These are phyloP conservation scores for Gephyroberyx darwinii DNA, from an alignment of 2,797 vertebrate genomes.

Conservation along the genomic window DNA sequence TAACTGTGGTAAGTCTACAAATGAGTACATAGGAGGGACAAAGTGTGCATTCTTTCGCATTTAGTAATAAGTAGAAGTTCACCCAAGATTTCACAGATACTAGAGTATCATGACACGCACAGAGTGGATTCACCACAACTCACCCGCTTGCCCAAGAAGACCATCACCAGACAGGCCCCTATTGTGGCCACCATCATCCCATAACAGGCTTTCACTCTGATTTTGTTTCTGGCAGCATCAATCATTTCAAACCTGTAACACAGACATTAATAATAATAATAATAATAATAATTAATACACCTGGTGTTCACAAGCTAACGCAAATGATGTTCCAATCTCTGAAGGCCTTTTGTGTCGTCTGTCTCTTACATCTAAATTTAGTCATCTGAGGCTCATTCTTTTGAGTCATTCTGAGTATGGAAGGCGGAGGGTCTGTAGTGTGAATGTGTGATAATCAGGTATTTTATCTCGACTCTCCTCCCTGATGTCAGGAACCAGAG, in stretches of 20 bases:
- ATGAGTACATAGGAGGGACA: too few relatives aligned
- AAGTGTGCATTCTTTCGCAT: too few relatives aligned
- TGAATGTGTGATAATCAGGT: slow-evolving; percentile 41
- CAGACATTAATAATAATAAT: too few relatives aligned
- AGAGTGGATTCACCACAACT: slow-evolving; percentile 50
- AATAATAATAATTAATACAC: too few relatives aligned
- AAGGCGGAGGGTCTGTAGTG: slow-evolving; percentile 38
- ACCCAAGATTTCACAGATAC: background rate
- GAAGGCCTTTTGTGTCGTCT: background rate
- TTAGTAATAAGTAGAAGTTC: background rate
- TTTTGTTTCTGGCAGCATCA: slow-evolving; percentile 85
- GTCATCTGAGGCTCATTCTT: background rate
- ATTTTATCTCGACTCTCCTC: slow-evolving; percentile 55
- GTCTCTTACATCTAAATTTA: slow-evolving; percentile 9
- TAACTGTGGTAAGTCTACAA: too few relatives aligned
- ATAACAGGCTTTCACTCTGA: slow-evolving; percentile 88
- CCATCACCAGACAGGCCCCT: slow-evolving; percentile 81
- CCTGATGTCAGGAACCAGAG: slow-evolving; percentile 49
- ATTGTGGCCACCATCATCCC: slow-evolving; percentile 87
- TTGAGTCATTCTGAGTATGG: background rate
- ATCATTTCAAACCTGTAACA: slow-evolving; percentile 86
- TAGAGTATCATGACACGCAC: background rate
- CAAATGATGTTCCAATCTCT: background rate
- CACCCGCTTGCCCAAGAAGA: slow-evolving; percentile 89
- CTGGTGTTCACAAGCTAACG: background rate